Conservation (phyloP, 2,888 invertebrate species). For the Drosophila eohydei region DNA sequence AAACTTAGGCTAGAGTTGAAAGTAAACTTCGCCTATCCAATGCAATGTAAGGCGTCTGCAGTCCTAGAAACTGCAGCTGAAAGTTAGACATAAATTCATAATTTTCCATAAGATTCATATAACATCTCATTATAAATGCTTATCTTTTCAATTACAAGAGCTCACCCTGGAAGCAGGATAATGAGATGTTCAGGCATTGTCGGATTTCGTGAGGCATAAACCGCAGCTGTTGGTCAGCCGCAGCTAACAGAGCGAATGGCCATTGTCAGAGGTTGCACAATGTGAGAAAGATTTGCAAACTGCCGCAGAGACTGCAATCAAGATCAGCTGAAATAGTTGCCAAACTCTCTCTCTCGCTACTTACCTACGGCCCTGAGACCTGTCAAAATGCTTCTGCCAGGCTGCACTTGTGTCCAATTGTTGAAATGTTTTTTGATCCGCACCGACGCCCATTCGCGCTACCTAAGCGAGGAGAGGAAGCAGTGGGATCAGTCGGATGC, state of each 20-base stretch:
- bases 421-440: slow-evolving; percentile 62
- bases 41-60: not conserved
- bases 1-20: not conserved
- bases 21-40: not conserved
- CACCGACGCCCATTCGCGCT: slow-evolving; percentile 54
- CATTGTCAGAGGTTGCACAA: slow-evolving; percentile 49
- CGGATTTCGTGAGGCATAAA: slow-evolving; percentile 29
- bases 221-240: slow-evolving; percentile 60
- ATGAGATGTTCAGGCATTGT: not conserved
- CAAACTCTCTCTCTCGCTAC: not conserved
- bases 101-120: not conserved
- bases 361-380: slow-evolving; percentile 46
- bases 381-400: slow-evolving; percentile 69
- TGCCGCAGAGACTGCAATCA: not conserved
- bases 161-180: not conserved
- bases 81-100: not conserved
- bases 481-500: slow-evolving; percentile 26
- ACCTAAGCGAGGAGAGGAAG: slow-evolving; percentile 49
- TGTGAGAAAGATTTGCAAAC: slow-evolving; percentile 18
- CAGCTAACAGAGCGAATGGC: slow-evolving; percentile 32
- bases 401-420: slow-evolving; percentile 67
- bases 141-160: not conserved
- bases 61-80: not conserved
- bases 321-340: slow-evolving; percentile 55
- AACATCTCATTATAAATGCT: not conserved